These are phyloP conservation scores for Hypomesus transpacificus DNA, from an alignment of 2,113 vertebrate genomes.

Conservation along the genomic window DNA sequence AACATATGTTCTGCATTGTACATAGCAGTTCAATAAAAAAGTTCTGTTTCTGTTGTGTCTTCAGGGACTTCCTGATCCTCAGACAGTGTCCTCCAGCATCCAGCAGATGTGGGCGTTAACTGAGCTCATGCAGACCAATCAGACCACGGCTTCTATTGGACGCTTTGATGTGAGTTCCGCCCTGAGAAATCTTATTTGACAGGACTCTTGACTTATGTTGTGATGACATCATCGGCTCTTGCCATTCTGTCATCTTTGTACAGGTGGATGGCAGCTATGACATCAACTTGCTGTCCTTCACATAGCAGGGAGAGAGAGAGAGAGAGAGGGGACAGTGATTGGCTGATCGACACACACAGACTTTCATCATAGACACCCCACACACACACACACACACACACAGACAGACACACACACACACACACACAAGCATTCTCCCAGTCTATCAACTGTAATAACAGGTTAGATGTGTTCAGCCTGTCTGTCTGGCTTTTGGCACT, in stretches of 20 bases:
- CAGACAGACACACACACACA: not conserved
- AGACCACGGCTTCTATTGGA: constrained; percentile 82
- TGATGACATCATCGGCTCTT: no score
- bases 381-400: not conserved
- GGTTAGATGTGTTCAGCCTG: no score
- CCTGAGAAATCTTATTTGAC: not conserved
- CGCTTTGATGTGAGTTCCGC: constrained; percentile 89
- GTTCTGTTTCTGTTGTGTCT: not conserved
- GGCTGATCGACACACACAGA: not conserved
- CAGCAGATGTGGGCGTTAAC: constrained; percentile 98
- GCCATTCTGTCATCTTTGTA: constrained; percentile 31
- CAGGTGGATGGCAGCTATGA: constrained; percentile 97
- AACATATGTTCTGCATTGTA: no score
- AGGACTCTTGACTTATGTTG: no score
- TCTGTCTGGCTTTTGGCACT: no score
- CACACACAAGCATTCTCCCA: no score
- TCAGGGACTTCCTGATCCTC: constrained; percentile 85
- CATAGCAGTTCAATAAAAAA: no score
- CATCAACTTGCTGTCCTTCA: constrained; percentile 86
- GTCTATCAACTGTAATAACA: no score
- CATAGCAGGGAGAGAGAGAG: constrained; percentile 52
- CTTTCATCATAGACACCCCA: not conserved
- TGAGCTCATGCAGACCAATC: constrained; percentile 88
- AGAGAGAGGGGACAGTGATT: no score
- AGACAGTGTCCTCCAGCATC: constrained; percentile 85